Conservation (phyloP, 1,140 invertebrate genomes). For the Oreohelix idahoensis region DNA sequence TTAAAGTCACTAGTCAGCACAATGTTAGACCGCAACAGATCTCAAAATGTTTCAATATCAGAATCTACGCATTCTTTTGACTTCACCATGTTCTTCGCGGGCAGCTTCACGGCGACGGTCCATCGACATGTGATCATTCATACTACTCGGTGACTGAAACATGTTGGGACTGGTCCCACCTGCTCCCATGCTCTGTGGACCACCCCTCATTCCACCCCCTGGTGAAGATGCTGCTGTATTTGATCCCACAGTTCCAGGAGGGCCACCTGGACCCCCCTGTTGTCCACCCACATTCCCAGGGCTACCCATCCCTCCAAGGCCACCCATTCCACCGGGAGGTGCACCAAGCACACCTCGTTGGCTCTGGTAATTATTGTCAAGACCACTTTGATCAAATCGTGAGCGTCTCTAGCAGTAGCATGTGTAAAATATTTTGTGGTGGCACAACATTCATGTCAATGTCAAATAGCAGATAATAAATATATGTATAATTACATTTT, state of each 20-base stretch:
- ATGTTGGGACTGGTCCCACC: constrained; percentile 23
- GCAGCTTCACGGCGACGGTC: constrained; percentile 47
- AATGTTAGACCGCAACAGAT: neutral
- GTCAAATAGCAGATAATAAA: neutral
- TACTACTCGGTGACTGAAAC: constrained; percentile 11
- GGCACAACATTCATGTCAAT: neutral
- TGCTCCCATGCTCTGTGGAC: constrained; percentile 28
- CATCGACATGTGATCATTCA: constrained; percentile 43
- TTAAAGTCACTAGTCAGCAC: too few species aligned
- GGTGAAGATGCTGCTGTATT: constrained; percentile 2
- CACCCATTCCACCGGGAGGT: constrained; percentile 32
- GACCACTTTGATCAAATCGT: constrained; percentile 43
- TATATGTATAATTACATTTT: neutral
- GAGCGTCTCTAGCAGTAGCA: constrained; percentile 25
- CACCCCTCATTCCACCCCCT: neutral
- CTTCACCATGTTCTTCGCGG: constrained; percentile 50
- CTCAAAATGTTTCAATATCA: constrained; percentile 18
- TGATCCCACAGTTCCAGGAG: constrained; percentile 3
- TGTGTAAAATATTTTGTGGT: neutral
- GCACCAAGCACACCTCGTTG: constrained; percentile 43
- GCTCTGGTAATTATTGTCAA: constrained; percentile 37
- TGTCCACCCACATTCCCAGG: neutral
- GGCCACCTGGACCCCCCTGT: neutral
- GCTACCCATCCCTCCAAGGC: constrained; percentile 1
- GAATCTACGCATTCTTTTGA: constrained; percentile 58